These are phyloP conservation scores for Limnephilus auricula DNA, from an alignment of 2,888 invertebrate genomes.

Conservation along the genomic window DNA sequence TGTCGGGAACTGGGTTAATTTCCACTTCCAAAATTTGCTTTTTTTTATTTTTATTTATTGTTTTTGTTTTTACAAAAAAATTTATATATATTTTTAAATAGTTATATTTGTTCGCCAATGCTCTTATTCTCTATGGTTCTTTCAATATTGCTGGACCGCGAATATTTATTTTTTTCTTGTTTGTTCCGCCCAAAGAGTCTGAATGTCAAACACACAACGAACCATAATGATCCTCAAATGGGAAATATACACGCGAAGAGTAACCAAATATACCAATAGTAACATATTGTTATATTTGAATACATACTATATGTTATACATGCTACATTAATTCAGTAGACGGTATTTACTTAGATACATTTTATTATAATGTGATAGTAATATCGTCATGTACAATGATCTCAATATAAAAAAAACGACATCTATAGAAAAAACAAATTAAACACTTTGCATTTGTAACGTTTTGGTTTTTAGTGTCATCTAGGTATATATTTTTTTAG, in stretches of 20 bases:
- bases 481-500: not conserved
- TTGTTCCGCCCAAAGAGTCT: conserved; percentile 15
- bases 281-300: not conserved
- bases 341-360: not conserved
- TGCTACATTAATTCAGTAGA: not conserved
- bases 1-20: too few relatives aligned
- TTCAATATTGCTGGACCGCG: not conserved
- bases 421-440: not conserved
- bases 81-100: not conserved
- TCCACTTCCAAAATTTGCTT: too few relatives aligned
- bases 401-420: not conserved
- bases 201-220: conserved; percentile 24
- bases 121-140: not conserved
- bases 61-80: too few relatives aligned
- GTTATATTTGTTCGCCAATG: not conserved
- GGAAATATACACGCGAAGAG: not conserved
- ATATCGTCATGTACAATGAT: not conserved
- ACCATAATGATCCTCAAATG: not conserved
- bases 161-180: conserved; percentile 13
- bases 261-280: not conserved
- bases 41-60: too few relatives aligned
- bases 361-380: not conserved
- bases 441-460: not conserved
- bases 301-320: not conserved
- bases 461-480: not conserved